Percentiles rank a stretch among this genome's conserved stretches.
Conservation (phyloP, 2,113 vertebrate species). For the Picathartes gymnocephalus region DNA sequence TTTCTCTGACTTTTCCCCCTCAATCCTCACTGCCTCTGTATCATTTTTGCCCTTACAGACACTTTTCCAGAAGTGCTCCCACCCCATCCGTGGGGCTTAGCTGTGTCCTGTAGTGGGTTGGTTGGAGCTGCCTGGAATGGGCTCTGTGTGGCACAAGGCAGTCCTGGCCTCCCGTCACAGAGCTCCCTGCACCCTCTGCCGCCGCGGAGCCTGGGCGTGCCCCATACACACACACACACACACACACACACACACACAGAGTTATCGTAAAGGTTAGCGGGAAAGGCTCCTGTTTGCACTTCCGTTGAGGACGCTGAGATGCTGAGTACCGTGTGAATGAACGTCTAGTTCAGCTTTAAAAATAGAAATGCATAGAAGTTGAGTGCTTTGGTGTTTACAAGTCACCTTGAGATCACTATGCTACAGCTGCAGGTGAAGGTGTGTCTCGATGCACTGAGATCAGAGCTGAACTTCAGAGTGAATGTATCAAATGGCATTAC, state of each 20-base stretch:
- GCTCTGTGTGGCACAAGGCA: not conserved
- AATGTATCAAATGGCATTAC: not conserved
- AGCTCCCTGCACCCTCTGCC: not conserved
- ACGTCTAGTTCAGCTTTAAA: not conserved
- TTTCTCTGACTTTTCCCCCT: not conserved
- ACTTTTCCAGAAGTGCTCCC: rapidly evolving
- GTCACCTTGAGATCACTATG: not conserved
- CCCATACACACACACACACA: rapidly evolving
- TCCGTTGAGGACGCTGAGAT: not conserved
- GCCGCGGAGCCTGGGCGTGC: not conserved
- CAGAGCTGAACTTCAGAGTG: not conserved
- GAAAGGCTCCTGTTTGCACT: not conserved
- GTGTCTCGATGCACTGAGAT: not conserved
- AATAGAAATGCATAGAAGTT: not conserved
- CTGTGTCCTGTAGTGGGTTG: not conserved
- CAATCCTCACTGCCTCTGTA: not conserved
- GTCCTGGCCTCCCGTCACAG: not conserved
- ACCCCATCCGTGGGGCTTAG: rapidly evolving
- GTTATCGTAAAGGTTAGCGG: not conserved
- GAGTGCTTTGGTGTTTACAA: not conserved
- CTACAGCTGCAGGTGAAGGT: not conserved
- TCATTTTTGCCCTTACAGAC: not conserved
- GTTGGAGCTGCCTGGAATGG: not conserved
- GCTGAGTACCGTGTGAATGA: not conserved
- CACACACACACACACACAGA: rapidly evolving